Evolutionary conservation across 64 coral and sea anemone species (phyloP).

Genomic region (Stichodactyla helianthus): DNA sequence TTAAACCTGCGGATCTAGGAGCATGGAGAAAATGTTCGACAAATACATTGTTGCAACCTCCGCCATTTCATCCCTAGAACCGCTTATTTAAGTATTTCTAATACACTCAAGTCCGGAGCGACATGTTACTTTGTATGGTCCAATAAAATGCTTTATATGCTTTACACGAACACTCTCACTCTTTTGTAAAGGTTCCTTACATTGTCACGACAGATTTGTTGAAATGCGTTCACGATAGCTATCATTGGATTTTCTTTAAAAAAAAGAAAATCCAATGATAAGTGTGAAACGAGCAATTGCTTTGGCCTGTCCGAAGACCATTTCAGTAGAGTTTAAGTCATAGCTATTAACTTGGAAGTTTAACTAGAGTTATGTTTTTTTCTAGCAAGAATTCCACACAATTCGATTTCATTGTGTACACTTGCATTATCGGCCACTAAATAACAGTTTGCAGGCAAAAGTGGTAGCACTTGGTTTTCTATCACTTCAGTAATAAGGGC

Average conservation of each 20-base stretch:
- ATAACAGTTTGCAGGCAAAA: slow-evolving; percentile 18
- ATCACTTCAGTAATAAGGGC: slow-evolving; percentile 22
- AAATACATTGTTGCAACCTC: not conserved
- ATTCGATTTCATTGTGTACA: slow-evolving; percentile 37
- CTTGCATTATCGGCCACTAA: slow-evolving; percentile 49
- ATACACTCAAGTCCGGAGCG: not conserved
- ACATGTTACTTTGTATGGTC: slow-evolving; percentile 6
- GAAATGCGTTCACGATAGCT: slow-evolving; percentile 19
- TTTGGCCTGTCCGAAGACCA: not conserved
- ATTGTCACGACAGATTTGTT: slow-evolving; percentile 9
- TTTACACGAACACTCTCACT: slow-evolving; percentile 12
- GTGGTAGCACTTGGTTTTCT: slow-evolving; percentile 31
- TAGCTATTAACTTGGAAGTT: slow-evolving; percentile 28
- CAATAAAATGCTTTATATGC: not conserved
- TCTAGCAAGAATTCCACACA: slow-evolving; percentile 26
- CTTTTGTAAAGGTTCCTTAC: slow-evolving; percentile 28
- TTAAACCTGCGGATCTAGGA: not conserved
- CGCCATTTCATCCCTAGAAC: slow-evolving; percentile 1
- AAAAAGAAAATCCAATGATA: too few relatives aligned
- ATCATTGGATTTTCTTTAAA: slow-evolving; percentile 23
- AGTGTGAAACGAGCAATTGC: slow-evolving; percentile 30
- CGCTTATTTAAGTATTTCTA: slow-evolving; percentile 3
- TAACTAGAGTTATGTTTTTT: slow-evolving; percentile 34
- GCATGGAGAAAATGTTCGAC: too few relatives aligned
- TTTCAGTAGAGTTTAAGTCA: not conserved